phyloP scores from a whole-genome alignment of 2,797 vertebrate genomes.

The Peromyscus nudipes region DNA sequence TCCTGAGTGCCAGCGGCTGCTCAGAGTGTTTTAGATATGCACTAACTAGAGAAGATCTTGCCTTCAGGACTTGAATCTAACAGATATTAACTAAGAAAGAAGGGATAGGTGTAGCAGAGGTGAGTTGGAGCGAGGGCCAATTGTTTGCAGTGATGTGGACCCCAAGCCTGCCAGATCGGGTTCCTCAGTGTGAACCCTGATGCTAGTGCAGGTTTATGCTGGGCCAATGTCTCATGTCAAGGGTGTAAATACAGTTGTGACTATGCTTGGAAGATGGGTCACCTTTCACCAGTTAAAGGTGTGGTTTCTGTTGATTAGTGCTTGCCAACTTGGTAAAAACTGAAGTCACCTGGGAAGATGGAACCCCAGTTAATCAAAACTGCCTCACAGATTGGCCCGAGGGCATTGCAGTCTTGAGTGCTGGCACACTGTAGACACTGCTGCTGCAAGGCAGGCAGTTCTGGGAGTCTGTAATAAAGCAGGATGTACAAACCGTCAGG shows the following conservation, averaged over 20 bases:
- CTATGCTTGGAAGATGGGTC: neutral
- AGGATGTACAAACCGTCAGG: neutral
- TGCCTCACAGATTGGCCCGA: too few relatives aligned
- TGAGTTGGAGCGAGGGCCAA: fast-evolving
- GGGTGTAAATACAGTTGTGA: neutral
- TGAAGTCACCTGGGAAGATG: neutral
- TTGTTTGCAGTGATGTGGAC: neutral
- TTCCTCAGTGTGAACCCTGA: neutral
- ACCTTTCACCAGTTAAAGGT: neutral
- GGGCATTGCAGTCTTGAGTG: neutral
- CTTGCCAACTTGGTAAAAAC: neutral
- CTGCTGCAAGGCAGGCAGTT: neutral
- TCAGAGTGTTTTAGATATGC: neutral
- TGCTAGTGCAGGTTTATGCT: neutral
- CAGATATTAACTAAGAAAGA: neutral
- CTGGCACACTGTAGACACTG: too few relatives aligned
- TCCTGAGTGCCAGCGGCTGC: neutral
- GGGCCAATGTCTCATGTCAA: neutral
- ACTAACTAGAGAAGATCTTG: neutral
- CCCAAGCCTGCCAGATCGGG: fast-evolving
- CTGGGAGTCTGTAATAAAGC: too few relatives aligned
- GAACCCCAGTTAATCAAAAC: too few relatives aligned
- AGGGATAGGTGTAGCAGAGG: neutral
- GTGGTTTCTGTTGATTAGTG: too few relatives aligned
- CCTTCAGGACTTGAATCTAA: neutral